These are phyloP conservation scores for Lordiphosa stackelbergi DNA, from an alignment of 1,140 invertebrate genomes.

Conservation along the genomic window DNA sequence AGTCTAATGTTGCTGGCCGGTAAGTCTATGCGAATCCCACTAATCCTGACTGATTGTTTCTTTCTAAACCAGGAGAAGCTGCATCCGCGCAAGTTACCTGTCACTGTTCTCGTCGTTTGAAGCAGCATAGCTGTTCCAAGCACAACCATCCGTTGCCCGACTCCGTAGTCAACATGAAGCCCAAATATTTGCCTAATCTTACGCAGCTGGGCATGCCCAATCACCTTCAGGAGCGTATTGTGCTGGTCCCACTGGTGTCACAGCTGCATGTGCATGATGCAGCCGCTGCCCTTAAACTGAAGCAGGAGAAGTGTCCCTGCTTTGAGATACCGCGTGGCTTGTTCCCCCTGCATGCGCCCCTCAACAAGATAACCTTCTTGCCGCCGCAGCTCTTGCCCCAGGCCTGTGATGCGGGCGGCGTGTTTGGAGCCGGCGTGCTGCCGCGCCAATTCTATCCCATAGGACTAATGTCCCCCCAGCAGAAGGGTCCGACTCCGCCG, in stretches of 20 bases:
- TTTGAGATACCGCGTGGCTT: conserved; percentile 21
- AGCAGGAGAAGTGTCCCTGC: neutral
- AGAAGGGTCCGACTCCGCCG: conserved; percentile 28
- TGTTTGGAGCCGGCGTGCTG: conserved; percentile 15
- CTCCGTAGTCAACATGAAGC: conserved; percentile 8
- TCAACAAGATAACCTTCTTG: conserved; percentile 23
- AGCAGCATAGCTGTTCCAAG: neutral
- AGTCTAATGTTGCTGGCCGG: no score
- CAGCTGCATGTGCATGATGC: conserved; percentile 3
- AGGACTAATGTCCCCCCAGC: conserved; percentile 1
- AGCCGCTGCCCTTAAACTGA: neutral
- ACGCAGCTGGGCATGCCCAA: neutral
- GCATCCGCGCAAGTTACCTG: neutral
- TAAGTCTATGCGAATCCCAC: no score
- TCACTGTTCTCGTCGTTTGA: no score
- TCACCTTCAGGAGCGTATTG: neutral
- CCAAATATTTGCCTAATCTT: conserved; percentile 23
- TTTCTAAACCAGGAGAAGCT: neutral
- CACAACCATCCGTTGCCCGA: neutral
- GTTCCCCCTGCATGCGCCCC: conserved; percentile 17
- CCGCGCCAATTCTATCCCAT: conserved; percentile 25
- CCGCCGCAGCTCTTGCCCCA: conserved; percentile 22
- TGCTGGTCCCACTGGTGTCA: conserved; percentile 2
- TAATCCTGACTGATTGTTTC: no score
- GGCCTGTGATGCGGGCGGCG: conserved; percentile 24